A percentile compares a stretch with the other conserved stretches of the same genome.
phyloP scores from a whole-genome alignment of 2,797 vertebrate species.

The Enteromius paludinosus region DNA sequence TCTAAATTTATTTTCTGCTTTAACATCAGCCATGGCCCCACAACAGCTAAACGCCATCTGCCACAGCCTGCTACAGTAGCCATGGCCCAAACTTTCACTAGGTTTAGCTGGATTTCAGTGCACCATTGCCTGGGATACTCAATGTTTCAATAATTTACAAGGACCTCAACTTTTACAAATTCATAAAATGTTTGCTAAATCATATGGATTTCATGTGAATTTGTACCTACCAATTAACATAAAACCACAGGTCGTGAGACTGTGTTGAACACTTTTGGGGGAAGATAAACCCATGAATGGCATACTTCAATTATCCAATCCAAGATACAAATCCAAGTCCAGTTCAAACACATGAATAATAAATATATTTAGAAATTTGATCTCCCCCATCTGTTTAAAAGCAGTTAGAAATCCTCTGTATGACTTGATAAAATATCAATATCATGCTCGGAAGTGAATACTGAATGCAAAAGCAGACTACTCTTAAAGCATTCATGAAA shows the following conservation, averaged over 20 bases:
- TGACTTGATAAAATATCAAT: background rate
- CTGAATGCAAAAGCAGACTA: slow-evolving; percentile 18
- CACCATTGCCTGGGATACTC: background rate
- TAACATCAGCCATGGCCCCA: background rate
- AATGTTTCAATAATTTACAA: background rate
- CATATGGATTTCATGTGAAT: too few relatives aligned
- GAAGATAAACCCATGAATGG: background rate
- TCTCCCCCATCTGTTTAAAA: slow-evolving; percentile 9
- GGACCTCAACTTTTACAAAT: too few relatives aligned
- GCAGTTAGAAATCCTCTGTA: background rate
- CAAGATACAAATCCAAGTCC: background rate
- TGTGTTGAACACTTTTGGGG: background rate
- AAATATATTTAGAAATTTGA: background rate
- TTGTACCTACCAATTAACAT: too few relatives aligned
- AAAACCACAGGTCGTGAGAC: too few relatives aligned
- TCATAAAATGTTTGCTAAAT: too few relatives aligned
- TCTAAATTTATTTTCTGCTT: background rate
- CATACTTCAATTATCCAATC: background rate
- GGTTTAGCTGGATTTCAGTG: background rate
- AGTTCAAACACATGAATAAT: background rate
- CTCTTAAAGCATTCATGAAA: slow-evolving; percentile 25
- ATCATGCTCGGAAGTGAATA: slow-evolving; percentile 1
- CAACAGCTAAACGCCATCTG: background rate
- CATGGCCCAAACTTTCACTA: background rate
- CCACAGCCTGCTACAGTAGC: background rate